Percentiles rank a stretch among this genome's conserved stretches.
These are phyloP conservation scores for Syrphus vitripennis DNA, from an alignment of 2,888 invertebrate genomes.

Conservation along the genomic window DNA sequence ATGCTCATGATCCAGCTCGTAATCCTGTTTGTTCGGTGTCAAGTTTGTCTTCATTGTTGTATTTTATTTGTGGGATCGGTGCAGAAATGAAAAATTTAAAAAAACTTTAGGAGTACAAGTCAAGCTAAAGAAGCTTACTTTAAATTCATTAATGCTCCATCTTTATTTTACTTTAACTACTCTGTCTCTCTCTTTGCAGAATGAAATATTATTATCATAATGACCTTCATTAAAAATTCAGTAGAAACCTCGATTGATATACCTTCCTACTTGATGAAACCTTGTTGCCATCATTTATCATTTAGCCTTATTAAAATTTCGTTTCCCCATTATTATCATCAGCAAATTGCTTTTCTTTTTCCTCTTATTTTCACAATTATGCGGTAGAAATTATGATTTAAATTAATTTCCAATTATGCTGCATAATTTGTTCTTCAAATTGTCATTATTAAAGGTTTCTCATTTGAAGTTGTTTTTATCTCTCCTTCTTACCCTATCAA, in stretches of 20 bases:
- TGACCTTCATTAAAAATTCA: background rate
- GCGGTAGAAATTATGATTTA: slow-evolving; percentile 1
- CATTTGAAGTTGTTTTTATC: slow-evolving; percentile 13
- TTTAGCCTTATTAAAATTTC: background rate
- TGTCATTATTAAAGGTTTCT: slow-evolving; percentile 32
- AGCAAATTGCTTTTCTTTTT: background rate
- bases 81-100: too few species aligned
- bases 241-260: background rate
- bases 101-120: too few species aligned
- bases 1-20: too few species aligned
- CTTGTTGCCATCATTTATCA: background rate
- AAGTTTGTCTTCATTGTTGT: too few species aligned
- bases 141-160: too few species aligned
- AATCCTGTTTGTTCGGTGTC: too few species aligned
- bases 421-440: slow-evolving; percentile 56
- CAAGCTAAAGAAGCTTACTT: too few species aligned
- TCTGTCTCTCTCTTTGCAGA: too few species aligned
- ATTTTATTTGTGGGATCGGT: too few species aligned
- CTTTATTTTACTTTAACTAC: too few species aligned
- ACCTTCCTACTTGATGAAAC: background rate
- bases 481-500: background rate
- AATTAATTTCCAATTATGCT: slow-evolving; percentile 54
- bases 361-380: background rate
- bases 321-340: background rate
- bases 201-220: too few species aligned